These are phyloP conservation scores for Mythimna loreyi DNA, from an alignment of 2,888 invertebrate genomes.

Conservation along the genomic window DNA sequence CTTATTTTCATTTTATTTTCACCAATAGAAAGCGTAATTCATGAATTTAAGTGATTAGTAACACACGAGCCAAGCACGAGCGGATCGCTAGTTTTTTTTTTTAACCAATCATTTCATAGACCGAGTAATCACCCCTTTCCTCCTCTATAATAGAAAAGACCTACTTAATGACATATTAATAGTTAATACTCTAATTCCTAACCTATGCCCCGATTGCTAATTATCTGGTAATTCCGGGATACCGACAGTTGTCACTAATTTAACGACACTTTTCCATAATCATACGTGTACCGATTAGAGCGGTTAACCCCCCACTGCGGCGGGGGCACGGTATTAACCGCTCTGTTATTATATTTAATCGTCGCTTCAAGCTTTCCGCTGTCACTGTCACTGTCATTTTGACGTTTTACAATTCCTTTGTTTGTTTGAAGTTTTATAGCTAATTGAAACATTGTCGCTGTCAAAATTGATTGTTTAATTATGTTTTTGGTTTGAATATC, in stretches of 20 bases:
- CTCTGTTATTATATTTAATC: slow-evolving; percentile 69
- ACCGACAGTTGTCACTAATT: slow-evolving; percentile 62
- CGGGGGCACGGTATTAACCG: slow-evolving; percentile 30
- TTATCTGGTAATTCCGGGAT: slow-evolving; percentile 60
- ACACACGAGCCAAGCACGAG: no score
- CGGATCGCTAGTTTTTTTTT: no score
- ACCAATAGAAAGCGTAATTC: no score
- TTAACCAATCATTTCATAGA: background rate
- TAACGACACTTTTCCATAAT: slow-evolving; percentile 75
- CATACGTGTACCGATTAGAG: slow-evolving; percentile 71
- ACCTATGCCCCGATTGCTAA: slow-evolving; percentile 53
- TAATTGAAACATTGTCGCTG: background rate
- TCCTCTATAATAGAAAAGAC: slow-evolving; percentile 19
- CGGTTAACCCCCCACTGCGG: slow-evolving; percentile 49
- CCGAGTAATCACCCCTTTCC: slow-evolving; percentile 12
- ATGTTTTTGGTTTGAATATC: background rate
- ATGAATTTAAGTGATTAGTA: no score
- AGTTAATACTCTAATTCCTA: slow-evolving; percentile 55
- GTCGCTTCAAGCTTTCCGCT: slow-evolving; percentile 59
- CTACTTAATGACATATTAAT: slow-evolving; percentile 41
- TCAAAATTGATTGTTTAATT: background rate
- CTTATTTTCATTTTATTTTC: no score
- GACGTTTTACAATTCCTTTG: slow-evolving; percentile 11
- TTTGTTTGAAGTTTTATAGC: slow-evolving; percentile 24
- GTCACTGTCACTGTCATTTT: slow-evolving; percentile 15